Percentiles rank a stretch among this genome's conserved stretches.
phyloP scores from a whole-genome alignment of 2,797 vertebrate genomes.

The Pteronotus mesoamericanus region DNA sequence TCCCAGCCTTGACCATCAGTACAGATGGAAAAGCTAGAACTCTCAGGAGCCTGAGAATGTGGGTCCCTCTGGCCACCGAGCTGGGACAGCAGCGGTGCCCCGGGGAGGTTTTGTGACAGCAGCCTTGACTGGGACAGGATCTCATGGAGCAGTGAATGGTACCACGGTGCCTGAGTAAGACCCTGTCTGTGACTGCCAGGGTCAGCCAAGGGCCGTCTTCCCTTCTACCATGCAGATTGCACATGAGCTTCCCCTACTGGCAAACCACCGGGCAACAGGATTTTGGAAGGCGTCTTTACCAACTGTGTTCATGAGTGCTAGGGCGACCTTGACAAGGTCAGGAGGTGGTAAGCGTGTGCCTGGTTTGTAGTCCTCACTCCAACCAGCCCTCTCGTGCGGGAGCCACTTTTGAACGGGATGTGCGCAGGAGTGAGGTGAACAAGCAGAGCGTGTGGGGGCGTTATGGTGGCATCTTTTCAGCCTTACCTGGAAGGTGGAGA shows the following conservation, averaged over 20 bases:
- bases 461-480: background rate
- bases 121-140: background rate
- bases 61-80: background rate
- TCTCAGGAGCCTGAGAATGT: background rate
- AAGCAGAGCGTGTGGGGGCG: background rate
- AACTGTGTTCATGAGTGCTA: background rate
- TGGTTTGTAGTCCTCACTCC: background rate
- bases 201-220: background rate
- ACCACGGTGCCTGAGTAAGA: background rate
- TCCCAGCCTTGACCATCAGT: background rate
- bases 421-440: background rate
- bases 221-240: no score
- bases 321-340: background rate
- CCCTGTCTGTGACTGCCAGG: background rate
- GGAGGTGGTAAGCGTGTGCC: accelerated
- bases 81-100: background rate
- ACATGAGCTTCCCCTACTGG: background rate
- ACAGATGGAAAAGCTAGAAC: background rate
- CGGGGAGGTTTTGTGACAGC: background rate
- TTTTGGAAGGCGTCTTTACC: background rate
- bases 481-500: background rate
- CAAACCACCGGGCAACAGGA: background rate
- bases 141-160: accelerated
- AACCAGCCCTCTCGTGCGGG: no score
- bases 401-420: background rate